Conservation (phyloP, 2,113 vertebrate genomes). For the Periophthalmodon schlosseri region DNA sequence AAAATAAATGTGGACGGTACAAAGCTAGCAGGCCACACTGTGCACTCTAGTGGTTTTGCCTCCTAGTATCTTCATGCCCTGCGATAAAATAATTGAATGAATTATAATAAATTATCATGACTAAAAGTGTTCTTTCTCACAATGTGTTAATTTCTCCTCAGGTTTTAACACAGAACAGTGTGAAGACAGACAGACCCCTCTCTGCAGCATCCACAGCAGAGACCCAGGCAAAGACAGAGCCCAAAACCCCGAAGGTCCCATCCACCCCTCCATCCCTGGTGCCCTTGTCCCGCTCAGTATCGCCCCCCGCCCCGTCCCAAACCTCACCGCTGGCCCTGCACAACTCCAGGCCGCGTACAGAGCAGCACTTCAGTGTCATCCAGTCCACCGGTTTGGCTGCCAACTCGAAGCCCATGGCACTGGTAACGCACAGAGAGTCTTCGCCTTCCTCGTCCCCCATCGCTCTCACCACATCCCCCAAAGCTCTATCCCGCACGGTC, state of each 20-base stretch:
- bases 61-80: conserved; percentile 2
- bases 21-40: background rate
- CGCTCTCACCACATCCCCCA: conserved; percentile 69
- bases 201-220: conserved; percentile 64
- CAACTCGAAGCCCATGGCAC: conserved; percentile 88
- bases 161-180: conserved; percentile 82
- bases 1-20: conserved; percentile 5
- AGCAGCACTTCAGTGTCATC: conserved; percentile 97
- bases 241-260: conserved; percentile 83
- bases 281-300: conserved; percentile 85
- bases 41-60: conserved; percentile 11
- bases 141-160: conserved; percentile 51
- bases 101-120: conserved; percentile 18
- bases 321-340: conserved; percentile 87
- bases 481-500: conserved; percentile 44
- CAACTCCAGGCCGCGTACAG: conserved; percentile 88
- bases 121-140: conserved; percentile 15
- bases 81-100: conserved; percentile 28
- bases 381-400: conserved; percentile 94
- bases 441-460: conserved; percentile 72
- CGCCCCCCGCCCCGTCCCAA: conserved; percentile 86
- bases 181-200: conserved; percentile 82
- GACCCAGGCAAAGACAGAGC: conserved; percentile 81
- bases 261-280: conserved; percentile 84
- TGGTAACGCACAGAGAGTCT: conserved; percentile 86